phyloP scores from a whole-genome alignment of 2,797 vertebrate species.

The Pantherophis vulpinus region DNA sequence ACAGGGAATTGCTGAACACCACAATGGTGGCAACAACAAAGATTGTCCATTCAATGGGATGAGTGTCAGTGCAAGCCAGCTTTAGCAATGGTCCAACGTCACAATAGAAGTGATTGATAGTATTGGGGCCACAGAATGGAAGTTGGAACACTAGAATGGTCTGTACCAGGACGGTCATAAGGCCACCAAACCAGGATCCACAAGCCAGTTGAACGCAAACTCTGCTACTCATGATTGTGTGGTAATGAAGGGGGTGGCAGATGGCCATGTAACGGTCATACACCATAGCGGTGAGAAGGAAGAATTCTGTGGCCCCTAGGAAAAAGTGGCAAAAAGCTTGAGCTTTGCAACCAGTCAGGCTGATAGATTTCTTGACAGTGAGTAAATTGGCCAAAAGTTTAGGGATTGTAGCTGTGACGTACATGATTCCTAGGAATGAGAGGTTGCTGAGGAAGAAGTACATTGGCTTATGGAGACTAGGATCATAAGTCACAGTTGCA shows the following conservation, averaged over 20 bases:
- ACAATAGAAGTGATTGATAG: neutral
- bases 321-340: conserved; percentile 57
- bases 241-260: conserved; percentile 55
- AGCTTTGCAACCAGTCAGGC: conserved; percentile 38
- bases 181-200: conserved; percentile 44
- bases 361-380: conserved; percentile 45
- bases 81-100: neutral
- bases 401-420: conserved; percentile 51
- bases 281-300: conserved; percentile 53
- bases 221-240: conserved; percentile 45
- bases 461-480: conserved; percentile 54
- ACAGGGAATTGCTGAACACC: conserved; percentile 3
- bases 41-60: neutral
- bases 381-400: conserved; percentile 47
- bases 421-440: conserved; percentile 55
- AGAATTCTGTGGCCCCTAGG: conserved; percentile 52
- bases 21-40: neutral
- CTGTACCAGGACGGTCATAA: conserved; percentile 46
- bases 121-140: conserved; percentile 17
- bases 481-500: conserved; percentile 40
- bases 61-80: conserved; percentile 2
- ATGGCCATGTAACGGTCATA: conserved; percentile 57
- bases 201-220: conserved; percentile 43
- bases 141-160: neutral
- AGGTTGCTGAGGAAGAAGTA: conserved; percentile 64